phyloP scores from a whole-genome alignment of 2,797 vertebrate species.

The Gadopsis marmoratus region DNA sequence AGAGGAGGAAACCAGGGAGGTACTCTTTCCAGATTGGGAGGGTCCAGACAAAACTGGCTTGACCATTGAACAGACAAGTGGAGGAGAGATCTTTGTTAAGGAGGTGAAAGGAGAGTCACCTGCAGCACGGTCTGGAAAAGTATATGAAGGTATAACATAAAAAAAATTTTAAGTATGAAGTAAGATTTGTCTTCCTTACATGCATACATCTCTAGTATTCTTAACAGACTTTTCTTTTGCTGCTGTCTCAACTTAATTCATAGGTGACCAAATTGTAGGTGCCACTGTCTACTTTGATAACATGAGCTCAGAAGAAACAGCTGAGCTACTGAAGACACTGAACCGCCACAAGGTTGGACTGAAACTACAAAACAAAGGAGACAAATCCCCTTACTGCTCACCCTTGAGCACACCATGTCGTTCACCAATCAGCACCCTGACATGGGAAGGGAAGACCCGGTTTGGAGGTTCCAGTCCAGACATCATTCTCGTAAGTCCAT shows the following conservation, averaged over 20 bases:
- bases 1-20: slow-evolving; percentile 91
- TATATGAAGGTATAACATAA: too few relatives aligned
- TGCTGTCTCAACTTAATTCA: slow-evolving; percentile 25
- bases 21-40: slow-evolving; percentile 93
- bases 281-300: slow-evolving; percentile 97
- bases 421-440: slow-evolving; percentile 86
- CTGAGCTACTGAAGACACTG: slow-evolving; percentile 91
- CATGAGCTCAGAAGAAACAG: slow-evolving; percentile 91
- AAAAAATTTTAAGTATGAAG: slow-evolving; percentile 9
- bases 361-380: slow-evolving; percentile 93
- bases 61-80: slow-evolving; percentile 90
- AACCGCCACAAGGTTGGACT: slow-evolving; percentile 93
- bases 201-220: background rate
- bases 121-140: slow-evolving; percentile 90
- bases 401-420: slow-evolving; percentile 87
- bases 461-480: slow-evolving; percentile 88
- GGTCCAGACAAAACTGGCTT: slow-evolving; percentile 92
- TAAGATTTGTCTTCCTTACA: background rate
- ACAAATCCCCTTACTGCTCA: slow-evolving; percentile 89
- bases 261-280: slow-evolving; percentile 96
- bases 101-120: slow-evolving; percentile 92
- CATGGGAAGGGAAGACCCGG: slow-evolving; percentile 82
- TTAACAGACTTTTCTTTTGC: slow-evolving; percentile 15
- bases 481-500: slow-evolving; percentile 89
- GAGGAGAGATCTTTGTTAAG: slow-evolving; percentile 91